Conservation (phyloP, 1,140 invertebrate species). For the Orchesella cincta region DNA sequence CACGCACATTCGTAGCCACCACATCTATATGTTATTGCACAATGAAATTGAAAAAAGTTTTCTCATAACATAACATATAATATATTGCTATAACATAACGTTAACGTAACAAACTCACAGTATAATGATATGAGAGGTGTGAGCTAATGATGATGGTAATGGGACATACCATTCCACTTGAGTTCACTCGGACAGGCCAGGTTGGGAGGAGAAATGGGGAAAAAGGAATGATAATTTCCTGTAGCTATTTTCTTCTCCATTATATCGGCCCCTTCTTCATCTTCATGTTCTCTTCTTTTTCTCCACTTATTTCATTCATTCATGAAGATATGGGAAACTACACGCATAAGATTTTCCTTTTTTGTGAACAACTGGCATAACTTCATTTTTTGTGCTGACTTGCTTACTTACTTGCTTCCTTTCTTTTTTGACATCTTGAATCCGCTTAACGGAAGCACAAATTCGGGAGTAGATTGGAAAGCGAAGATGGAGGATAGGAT, state of each 20-base stretch:
- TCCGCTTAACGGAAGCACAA: background rate
- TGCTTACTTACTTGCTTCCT: background rate
- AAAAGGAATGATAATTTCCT: conserved; percentile 35
- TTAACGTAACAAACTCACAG: background rate
- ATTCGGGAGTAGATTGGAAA: no score
- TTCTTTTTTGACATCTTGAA: conserved; percentile 19
- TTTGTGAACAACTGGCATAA: background rate
- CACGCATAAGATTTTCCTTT: background rate
- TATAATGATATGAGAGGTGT: conserved; percentile 9
- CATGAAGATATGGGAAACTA: background rate
- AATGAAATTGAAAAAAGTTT: conserved; percentile 11
- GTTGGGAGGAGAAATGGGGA: conserved; percentile 9
- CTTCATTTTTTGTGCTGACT: conserved; percentile 17
- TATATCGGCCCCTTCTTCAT: conserved; percentile 20
- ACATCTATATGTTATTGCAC: background rate
- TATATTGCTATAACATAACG: background rate
- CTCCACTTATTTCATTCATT: background rate
- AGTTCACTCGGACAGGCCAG: conserved; percentile 17
- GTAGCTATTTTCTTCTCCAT: conserved; percentile 33
- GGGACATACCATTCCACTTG: conserved; percentile 21
- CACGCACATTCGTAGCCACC: background rate
- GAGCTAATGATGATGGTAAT: conserved; percentile 27
- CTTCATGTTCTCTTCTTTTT: background rate
- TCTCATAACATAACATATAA: conserved; percentile 14
- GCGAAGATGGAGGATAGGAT: no score